Evolutionary conservation across 2,888 invertebrate genomes (phyloP).

Genomic region (Vanessa cardui): DNA sequence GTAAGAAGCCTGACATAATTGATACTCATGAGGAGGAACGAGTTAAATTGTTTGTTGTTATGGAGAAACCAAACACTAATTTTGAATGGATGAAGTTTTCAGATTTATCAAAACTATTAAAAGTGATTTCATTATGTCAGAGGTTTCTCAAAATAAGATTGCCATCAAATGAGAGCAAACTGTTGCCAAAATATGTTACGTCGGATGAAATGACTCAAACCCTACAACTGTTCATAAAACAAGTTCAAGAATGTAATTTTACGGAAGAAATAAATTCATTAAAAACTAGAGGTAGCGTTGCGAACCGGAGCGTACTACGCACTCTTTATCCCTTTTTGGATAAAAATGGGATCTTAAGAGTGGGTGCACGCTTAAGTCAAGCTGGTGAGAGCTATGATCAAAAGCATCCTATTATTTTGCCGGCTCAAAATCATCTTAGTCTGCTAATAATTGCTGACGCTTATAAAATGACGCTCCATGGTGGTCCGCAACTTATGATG

Average conservation of each 20-base stretch:
- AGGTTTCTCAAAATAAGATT: not conserved
- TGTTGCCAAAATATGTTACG: not conserved
- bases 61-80: not conserved
- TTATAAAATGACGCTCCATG: not conserved
- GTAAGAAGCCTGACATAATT: not conserved
- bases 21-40: not conserved
- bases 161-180: not conserved
- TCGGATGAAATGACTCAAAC: not conserved
- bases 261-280: not conserved
- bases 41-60: not conserved
- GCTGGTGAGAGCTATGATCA: too few species aligned
- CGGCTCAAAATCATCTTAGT: too few species aligned
- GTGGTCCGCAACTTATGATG: not conserved
- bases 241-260: constrained; percentile 6
- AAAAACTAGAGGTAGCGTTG: too few species aligned
- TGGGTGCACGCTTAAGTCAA: too few species aligned
- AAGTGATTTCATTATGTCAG: constrained; percentile 11
- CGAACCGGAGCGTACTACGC: too few species aligned
- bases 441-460: too few species aligned
- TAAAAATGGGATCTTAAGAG: too few species aligned
- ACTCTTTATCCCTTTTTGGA: too few species aligned
- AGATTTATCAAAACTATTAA: constrained; percentile 10
- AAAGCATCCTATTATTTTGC: too few species aligned
- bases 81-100: constrained; percentile 10
- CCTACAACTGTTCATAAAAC: not conserved